Evolutionary conservation across 2,113 vertebrate genomes (phyloP).

Genomic region (Crotalus horridus): DNA sequence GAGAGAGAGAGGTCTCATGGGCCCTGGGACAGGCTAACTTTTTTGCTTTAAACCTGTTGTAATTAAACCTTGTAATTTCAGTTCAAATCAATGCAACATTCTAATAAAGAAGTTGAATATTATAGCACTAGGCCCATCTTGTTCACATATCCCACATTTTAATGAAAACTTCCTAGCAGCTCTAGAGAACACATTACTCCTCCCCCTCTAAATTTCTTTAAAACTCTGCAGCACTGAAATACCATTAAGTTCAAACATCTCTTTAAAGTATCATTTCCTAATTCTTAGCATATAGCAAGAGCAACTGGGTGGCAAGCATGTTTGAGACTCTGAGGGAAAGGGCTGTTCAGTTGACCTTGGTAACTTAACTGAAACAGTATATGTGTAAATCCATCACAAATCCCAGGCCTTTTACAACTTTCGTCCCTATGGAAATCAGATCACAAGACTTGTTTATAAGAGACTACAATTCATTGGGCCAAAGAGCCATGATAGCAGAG

Average conservation of each 20-base stretch:
- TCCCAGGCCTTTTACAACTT: slow-evolving; percentile 82
- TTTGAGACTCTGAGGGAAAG: slow-evolving; percentile 75
- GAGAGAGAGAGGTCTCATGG: not conserved
- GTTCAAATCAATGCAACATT: not conserved
- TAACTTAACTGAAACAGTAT: slow-evolving; percentile 90
- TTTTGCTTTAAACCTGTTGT: not conserved
- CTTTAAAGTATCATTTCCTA: slow-evolving; percentile 45
- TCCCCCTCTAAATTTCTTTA: slow-evolving; percentile 52
- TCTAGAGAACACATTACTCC: slow-evolving; percentile 74
- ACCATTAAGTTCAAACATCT: slow-evolving; percentile 52
- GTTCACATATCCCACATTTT: not conserved
- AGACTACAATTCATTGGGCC: slow-evolving; percentile 82
- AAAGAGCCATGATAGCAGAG: slow-evolving; percentile 78
- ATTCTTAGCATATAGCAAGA: slow-evolving; percentile 33
- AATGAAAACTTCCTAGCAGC: slow-evolving; percentile 67
- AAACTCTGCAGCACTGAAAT: slow-evolving; percentile 74
- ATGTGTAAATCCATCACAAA: slow-evolving; percentile 95
- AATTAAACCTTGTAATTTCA: not conserved
- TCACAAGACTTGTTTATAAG: slow-evolving; percentile 88
- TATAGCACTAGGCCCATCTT: not conserved
- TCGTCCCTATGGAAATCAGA: slow-evolving; percentile 86
- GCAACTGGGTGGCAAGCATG: slow-evolving; percentile 75
- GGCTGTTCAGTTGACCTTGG: slow-evolving; percentile 81
- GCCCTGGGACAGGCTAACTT: not conserved
- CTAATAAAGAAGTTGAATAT: not conserved